phyloP scores from a whole-genome alignment of 1,140 invertebrate genomes.

The Philopotamus ludificatus region DNA sequence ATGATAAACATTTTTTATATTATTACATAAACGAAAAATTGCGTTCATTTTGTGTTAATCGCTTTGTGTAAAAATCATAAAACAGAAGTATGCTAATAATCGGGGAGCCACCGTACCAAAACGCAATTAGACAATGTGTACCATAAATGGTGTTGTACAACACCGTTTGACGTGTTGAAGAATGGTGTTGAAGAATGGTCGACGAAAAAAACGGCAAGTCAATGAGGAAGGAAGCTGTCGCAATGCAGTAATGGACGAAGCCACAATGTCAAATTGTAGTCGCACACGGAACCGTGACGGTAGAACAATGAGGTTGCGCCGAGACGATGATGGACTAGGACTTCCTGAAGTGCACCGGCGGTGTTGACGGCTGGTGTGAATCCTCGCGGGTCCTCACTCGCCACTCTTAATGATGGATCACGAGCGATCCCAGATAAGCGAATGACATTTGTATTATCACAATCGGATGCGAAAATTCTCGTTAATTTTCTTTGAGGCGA shows the following conservation, averaged over 20 bases:
- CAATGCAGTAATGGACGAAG: neutral
- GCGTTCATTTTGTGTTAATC: no score
- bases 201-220: neutral
- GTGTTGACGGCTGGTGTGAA: neutral
- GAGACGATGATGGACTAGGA: neutral
- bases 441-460: conserved; percentile 1
- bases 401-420: neutral
- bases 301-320: neutral
- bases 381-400: neutral
- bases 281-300: neutral
- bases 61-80: no score
- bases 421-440: neutral
- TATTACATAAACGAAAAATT: no score
- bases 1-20: no score
- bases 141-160: neutral
- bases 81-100: neutral
- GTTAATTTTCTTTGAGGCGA: neutral
- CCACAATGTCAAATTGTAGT: neutral
- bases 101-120: neutral
- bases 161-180: no score
- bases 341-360: neutral
- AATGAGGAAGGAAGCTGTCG: neutral
- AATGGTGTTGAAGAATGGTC: neutral
- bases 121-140: neutral
- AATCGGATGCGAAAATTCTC: conserved; percentile 2